Base-by-base conservation (phyloP, 2,888 invertebrate species). In the Xylophagus ater region DNA sequence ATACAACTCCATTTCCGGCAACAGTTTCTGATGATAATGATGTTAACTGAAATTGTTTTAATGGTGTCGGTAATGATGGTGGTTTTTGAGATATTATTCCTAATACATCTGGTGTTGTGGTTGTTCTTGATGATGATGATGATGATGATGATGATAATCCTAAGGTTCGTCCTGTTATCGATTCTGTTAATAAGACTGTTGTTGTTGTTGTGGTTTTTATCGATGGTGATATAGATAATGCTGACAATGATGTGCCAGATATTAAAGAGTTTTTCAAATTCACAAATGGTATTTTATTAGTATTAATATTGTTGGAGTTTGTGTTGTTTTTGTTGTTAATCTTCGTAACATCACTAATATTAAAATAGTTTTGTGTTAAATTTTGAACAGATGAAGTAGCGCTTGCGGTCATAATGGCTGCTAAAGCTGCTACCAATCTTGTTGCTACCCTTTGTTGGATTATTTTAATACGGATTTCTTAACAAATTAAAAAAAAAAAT, bases 381-480 rank as follows among this genome's bases (percentile, higher is more conserved):
- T 25, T 19, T 26, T 35, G 17, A n/a, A 31, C 15, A 3, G 31
- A 23, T 23, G 37, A 30, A 24, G 37, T 31, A 30, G 37, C 24
- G 24, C 24, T 31, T n/a, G 30, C 37, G 30, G 37, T 37, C 37
- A 37, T 31, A 9, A 37, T 37, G 31, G 31, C 37, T 37, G 37
- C 31, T 37, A 37, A 13, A 21, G 23, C 18, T 37, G 31, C 23
- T 37, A 37, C 17, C 20, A 30, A 24, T 31, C 31, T 37, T 31
- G 31, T 18, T 10, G 31, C 37, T 31, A 37, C 37, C 9, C 20
- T 37, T 31, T 31, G 31, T 23, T n/a, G n/a, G n/a, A n/a, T n/a
- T n/a, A n/a, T n/a, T n/a, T n/a, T n/a, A n/a, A n/a, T n/a, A n/a
- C n/a, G n/a, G n/a, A n/a, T n/a, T n/a, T n/a, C n/a, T n/a, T n/a